Base-by-base conservation (phyloP, 1,140 invertebrate species). In the Agrilus planipennis region DNA sequence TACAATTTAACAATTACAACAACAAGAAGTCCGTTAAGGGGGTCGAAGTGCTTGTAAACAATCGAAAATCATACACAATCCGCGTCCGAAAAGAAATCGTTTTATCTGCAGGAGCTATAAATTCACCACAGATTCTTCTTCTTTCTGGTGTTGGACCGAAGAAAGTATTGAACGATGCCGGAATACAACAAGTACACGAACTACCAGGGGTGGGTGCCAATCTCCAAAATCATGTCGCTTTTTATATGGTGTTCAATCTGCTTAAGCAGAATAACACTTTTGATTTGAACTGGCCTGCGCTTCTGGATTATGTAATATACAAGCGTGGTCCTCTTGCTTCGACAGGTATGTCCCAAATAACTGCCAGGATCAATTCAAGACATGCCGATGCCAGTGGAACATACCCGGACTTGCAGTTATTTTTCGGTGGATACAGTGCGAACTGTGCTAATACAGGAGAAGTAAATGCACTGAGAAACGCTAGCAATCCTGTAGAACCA, bases 131-230 rank as follows among this genome's bases (percentile, higher is more conserved):
- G 44, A 50, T 77, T 1, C 58, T 77, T 0, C 58, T 75, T 38
- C 45, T 75, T 2, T 77, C 73, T 5, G 75, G 75, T 2, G 63
- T 79, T 11, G 76, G 75, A 4, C 72, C 73, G 0, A 59, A 49
- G 45, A 45, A 63, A 1, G 66, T 74, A 72, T 15, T 64, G 49
- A 17, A 64, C 57, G 37, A 54, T 65, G 39, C 69, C 57, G 62
- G 67, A 22, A 62, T 76, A 21, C 56, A 47, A 38, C 52, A 59
- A 31, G 67, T 76, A 1, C 68, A 75, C 20, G 70, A 85, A 42
- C 61, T 84, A n/a, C 76, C 75, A 0, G 81, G 81, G 1, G 84
- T 87, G 2, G 82, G 84, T 0, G 68, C 75, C 42, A 86, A 86
- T 53, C 59, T 86, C 1, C 81, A 81, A 9, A 81, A 83, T 53